These are phyloP conservation scores for Xyrauchen texanus DNA, from an alignment of 2,113 vertebrate genomes.

Conservation along the genomic window DNA sequence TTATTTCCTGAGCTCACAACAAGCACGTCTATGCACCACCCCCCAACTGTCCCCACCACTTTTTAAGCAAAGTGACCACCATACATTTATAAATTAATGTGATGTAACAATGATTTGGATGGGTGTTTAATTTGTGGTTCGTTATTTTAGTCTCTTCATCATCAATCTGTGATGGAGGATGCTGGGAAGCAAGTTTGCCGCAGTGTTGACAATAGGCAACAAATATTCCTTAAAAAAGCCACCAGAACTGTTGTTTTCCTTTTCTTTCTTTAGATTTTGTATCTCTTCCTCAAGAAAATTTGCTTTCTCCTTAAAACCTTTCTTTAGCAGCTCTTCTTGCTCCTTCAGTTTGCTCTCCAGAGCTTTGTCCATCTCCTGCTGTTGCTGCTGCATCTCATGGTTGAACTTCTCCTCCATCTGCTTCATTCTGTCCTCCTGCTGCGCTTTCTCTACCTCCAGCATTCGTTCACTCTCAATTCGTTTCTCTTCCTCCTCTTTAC, in stretches of 20 bases:
- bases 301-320: conserved; percentile 48
- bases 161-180: too few relatives aligned
- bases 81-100: too few relatives aligned
- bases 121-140: too few relatives aligned
- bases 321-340: conserved; percentile 43
- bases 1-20: too few relatives aligned
- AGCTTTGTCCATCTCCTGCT: conserved; percentile 44
- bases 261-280: conserved; percentile 15
- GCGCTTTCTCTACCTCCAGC: conserved; percentile 31
- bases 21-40: too few relatives aligned
- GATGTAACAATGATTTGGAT: too few relatives aligned
- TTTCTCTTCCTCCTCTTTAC: conserved; percentile 39
- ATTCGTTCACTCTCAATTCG: conserved; percentile 26
- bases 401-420: conserved; percentile 50
- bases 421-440: conserved; percentile 40
- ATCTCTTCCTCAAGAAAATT: conserved; percentile 53
- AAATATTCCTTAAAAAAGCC: neutral
- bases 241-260: neutral
- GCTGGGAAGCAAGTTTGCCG: neutral
- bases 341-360: conserved; percentile 58
- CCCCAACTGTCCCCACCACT: too few relatives aligned
- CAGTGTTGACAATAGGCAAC: neutral
- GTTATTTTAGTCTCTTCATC: too few relatives aligned
- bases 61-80: too few relatives aligned
- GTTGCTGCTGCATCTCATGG: conserved; percentile 41